phyloP scores from a whole-genome alignment of 2,797 vertebrate genomes.

The Agapornis canus region DNA sequence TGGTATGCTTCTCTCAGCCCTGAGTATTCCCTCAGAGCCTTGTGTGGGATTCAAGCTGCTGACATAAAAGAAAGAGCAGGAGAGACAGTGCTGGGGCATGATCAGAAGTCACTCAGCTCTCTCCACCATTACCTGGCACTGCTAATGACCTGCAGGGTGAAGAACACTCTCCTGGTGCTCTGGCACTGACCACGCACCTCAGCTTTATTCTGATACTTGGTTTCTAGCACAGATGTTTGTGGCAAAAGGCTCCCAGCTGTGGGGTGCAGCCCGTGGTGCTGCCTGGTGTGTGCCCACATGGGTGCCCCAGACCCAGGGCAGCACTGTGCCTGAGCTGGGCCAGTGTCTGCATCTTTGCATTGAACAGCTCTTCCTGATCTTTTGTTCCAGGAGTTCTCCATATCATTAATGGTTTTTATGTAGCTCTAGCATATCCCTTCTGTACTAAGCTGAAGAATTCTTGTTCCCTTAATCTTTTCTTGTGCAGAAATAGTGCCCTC shows the following conservation, averaged over 20 bases:
- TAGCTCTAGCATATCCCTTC: not conserved
- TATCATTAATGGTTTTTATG: not conserved
- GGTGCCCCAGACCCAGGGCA: not conserved
- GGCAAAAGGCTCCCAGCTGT: not conserved
- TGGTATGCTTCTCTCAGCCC: not conserved
- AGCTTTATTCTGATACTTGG: not conserved
- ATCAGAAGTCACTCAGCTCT: not conserved
- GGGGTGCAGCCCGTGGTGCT: fast-evolving
- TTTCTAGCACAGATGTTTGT: not conserved
- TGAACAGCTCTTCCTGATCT: not conserved
- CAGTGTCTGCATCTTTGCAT: not conserved
- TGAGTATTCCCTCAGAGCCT: not conserved
- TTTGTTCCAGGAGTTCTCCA: not conserved
- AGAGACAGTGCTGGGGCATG: not conserved
- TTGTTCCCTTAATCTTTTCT: not conserved
- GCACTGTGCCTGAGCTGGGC: not conserved
- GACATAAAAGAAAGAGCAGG: not conserved
- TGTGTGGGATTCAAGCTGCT: not conserved
- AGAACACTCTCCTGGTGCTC: not conserved
- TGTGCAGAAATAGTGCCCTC: not conserved
- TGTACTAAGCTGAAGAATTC: not conserved
- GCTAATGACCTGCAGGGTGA: not conserved
- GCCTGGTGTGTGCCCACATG: fast-evolving
- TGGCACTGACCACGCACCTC: not conserved
- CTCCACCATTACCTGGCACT: not conserved